phyloP scores from a whole-genome alignment of 1,140 invertebrate genomes.

The Drosophila sp. region DNA sequence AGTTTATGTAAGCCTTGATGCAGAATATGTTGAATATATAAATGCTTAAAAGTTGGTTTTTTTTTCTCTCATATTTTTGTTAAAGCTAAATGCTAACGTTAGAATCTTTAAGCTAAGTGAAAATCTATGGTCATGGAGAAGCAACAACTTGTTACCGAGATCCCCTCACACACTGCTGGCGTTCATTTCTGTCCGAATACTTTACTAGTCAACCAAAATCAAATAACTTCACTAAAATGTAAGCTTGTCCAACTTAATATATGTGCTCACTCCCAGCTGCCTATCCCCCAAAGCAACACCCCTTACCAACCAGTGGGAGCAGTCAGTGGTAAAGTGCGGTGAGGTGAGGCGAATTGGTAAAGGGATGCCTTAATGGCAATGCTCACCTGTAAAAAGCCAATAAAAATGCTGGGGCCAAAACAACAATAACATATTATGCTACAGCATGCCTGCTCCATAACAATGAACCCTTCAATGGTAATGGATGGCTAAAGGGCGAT shows the following conservation, averaged over 20 bases:
- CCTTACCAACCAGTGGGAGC: no score
- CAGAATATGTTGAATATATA: no score
- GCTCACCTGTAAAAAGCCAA: slow-evolving; percentile 61
- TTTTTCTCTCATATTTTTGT: not conserved
- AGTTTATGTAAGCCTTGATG: no score
- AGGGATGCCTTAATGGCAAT: slow-evolving; percentile 54
- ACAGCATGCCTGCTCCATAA: slow-evolving; percentile 49
- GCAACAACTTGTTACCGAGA: slow-evolving; percentile 9
- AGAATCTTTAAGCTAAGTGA: not conserved
- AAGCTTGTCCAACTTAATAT: slow-evolving; percentile 45
- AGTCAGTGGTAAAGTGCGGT: not conserved
- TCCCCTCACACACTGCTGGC: not conserved
- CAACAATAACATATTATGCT: slow-evolving; percentile 69
- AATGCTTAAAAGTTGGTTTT: not conserved
- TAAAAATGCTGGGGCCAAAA: slow-evolving; percentile 51
- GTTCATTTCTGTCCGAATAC: slow-evolving; percentile 20
- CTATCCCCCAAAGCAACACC: not conserved
- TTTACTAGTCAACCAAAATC: slow-evolving; percentile 58
- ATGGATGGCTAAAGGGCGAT: not conserved
- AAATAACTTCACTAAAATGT: slow-evolving; percentile 66
- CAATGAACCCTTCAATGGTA: slow-evolving; percentile 39
- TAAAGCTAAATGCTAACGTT: not conserved
- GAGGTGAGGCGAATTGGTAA: slow-evolving; percentile 11
- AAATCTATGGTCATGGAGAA: not conserved
- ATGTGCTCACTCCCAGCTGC: not conserved